These are phyloP conservation scores for Lipophrys pholis DNA, from an alignment of 2,113 vertebrate species.

Conservation along the genomic window DNA sequence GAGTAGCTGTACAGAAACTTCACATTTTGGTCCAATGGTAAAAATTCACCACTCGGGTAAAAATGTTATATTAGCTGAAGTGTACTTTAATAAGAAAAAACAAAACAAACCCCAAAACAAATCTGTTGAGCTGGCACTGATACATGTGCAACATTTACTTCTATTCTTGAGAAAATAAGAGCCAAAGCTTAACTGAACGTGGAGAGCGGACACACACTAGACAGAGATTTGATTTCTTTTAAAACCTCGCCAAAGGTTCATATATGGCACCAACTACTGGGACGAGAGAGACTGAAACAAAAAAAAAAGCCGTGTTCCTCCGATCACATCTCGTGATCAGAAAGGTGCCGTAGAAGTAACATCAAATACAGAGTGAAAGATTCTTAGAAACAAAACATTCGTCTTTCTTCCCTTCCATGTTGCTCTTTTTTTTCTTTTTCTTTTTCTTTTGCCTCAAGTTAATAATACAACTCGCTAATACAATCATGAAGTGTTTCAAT, in stretches of 20 bases:
- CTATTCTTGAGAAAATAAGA: conserved; percentile 39
- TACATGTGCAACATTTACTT: conserved; percentile 43
- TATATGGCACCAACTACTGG: conserved; percentile 69
- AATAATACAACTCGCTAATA: conserved; percentile 46
- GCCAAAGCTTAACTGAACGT: conserved; percentile 39
- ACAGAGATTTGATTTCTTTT: conserved; percentile 36
- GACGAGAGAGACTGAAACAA: conserved; percentile 21
- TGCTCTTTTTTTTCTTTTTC: neutral
- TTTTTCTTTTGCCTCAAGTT: conserved; percentile 7
- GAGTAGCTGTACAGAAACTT: conserved; percentile 71
- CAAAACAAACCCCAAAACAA: conserved; percentile 27
- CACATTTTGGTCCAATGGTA: conserved; percentile 80
- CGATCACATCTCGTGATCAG: conserved; percentile 44
- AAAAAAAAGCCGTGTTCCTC: conserved; percentile 45
- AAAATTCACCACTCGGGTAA: conserved; percentile 44
- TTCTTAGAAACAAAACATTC: conserved; percentile 43
- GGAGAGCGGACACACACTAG: conserved; percentile 29
- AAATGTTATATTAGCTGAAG: conserved; percentile 30
- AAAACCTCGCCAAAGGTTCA: conserved; percentile 43
- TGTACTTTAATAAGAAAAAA: conserved; percentile 36
- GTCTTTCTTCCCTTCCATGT: conserved; percentile 47
- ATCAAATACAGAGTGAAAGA: conserved; percentile 51
- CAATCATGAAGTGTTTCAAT: conserved; percentile 69
- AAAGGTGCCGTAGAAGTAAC: conserved; percentile 58
- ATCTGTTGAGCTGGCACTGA: conserved; percentile 32